Conservation (phyloP, 2,113 vertebrate species). For the Carollia perspicillata region DNA sequence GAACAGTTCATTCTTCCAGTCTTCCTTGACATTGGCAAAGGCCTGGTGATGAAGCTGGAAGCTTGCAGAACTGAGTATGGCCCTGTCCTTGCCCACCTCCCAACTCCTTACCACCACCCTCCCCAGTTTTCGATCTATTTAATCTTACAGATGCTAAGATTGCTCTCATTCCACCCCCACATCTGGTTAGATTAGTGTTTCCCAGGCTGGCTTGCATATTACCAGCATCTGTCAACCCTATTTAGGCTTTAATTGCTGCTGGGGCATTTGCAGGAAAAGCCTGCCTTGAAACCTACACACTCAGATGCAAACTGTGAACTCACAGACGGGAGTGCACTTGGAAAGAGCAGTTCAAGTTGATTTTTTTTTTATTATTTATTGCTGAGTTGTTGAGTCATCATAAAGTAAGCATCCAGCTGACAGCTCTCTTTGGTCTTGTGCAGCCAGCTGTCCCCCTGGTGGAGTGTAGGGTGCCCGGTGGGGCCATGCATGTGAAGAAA, state of each 20-base stretch:
- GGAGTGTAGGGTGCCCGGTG: not conserved
- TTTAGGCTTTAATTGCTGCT: slow-evolving; percentile 60
- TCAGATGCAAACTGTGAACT: not conserved
- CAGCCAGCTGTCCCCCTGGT: not conserved
- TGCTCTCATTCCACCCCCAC: not conserved
- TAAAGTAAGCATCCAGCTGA: slow-evolving; percentile 21
- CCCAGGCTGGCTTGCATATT: slow-evolving; percentile 27
- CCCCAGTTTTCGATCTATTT: not conserved
- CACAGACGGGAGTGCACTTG: slow-evolving; percentile 5
- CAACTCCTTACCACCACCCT: not conserved
- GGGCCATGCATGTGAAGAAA: not conserved
- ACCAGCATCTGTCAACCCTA: slow-evolving; percentile 55
- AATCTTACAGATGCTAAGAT: not conserved
- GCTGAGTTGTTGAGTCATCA: slow-evolving; percentile 32
- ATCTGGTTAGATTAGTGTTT: slow-evolving; percentile 56
- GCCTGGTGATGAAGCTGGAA: not conserved
- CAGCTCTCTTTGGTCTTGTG: not conserved
- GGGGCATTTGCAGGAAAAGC: slow-evolving; percentile 37
- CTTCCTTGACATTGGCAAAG: not conserved
- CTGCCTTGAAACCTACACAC: not conserved
- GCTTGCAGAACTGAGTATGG: not conserved
- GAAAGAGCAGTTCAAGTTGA: not conserved
- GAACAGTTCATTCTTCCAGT: not conserved
- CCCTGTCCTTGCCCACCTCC: not conserved
- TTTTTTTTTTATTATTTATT: not conserved